A percentile compares a stretch with the other conserved stretches of the same genome.
Evolutionary conservation across 2,797 vertebrate genomes (phyloP).

Genomic region (Cyprinodon diabolis): DNA sequence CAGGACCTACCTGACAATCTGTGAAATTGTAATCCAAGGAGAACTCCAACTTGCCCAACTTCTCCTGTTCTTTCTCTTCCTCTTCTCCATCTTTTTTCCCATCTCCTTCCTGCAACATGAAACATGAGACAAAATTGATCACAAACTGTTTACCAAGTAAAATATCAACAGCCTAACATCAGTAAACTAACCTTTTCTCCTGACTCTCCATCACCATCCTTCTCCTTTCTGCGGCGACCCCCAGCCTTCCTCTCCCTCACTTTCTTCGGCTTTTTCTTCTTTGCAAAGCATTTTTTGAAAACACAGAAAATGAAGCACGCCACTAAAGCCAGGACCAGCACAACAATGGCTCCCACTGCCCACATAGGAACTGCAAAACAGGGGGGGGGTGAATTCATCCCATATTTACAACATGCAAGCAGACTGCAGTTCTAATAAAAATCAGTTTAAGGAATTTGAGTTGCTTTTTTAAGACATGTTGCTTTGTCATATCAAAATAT

Average conservation of each 20-base stretch:
- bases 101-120: slow-evolving; percentile 72
- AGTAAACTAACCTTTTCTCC: slow-evolving; percentile 74
- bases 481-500: background rate
- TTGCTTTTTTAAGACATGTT: background rate
- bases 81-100: slow-evolving; percentile 74
- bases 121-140: background rate
- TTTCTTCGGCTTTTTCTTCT: slow-evolving; percentile 89
- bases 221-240: slow-evolving; percentile 71
- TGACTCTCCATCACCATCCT: slow-evolving; percentile 84
- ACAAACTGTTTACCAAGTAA: slow-evolving; percentile 5
- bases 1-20: slow-evolving; percentile 82
- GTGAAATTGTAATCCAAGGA: slow-evolving; percentile 93
- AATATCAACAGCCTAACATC: background rate
- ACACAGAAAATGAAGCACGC: slow-evolving; percentile 85
- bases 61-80: slow-evolving; percentile 83
- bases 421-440: background rate
- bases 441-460: background rate
- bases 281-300: slow-evolving; percentile 86
- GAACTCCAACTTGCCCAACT: slow-evolving; percentile 88
- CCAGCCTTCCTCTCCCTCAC: slow-evolving; percentile 82
- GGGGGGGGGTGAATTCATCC: slow-evolving; percentile 3
- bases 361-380: slow-evolving; percentile 85
- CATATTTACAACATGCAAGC: background rate
- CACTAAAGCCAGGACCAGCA: slow-evolving; percentile 82
- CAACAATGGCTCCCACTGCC: slow-evolving; percentile 86